phyloP scores from a whole-genome alignment of 2,797 vertebrate genomes.

The Tamandua tetradactyla region DNA sequence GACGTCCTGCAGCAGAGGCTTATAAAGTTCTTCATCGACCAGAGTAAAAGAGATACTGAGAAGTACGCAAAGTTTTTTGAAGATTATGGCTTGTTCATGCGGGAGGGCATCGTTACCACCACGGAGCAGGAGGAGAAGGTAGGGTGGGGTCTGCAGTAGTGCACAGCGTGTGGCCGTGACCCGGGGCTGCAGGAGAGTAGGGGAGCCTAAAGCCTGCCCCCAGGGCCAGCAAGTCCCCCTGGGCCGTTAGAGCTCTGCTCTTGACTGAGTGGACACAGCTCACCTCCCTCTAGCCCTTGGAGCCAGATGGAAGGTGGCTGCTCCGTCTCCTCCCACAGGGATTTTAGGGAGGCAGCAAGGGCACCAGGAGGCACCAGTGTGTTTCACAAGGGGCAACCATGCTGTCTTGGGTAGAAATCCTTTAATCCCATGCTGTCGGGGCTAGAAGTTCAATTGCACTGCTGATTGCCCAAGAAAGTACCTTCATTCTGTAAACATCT shows the following conservation, averaged over 20 bases:
- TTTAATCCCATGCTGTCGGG: background rate
- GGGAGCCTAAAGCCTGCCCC: too few relatives aligned
- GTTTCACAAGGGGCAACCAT: background rate
- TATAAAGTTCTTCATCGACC: constrained; percentile 95
- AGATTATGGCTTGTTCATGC: constrained; percentile 96
- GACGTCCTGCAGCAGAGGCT: constrained; percentile 94
- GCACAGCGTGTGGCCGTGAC: too few relatives aligned
- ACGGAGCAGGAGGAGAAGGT: constrained; percentile 96
- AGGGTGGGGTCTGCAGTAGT: background rate
- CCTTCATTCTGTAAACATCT: background rate
- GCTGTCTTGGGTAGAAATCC: background rate
- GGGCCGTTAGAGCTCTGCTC: background rate
- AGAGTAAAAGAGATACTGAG: constrained; percentile 95
- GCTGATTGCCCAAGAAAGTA: background rate
- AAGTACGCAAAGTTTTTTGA: constrained; percentile 96
- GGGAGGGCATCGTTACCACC: constrained; percentile 95
- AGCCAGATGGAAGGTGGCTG: too few relatives aligned
- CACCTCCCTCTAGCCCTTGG: too few relatives aligned
- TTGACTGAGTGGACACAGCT: too few relatives aligned
- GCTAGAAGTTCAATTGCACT: background rate
- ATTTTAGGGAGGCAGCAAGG: too few relatives aligned
- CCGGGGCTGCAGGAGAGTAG: background rate
- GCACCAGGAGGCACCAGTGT: background rate
- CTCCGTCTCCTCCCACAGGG: too few relatives aligned
- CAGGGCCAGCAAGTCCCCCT: too few relatives aligned